Evolutionary conservation across 1,140 invertebrate species (phyloP).

Genomic region (Wiebesia pumilae): DNA sequence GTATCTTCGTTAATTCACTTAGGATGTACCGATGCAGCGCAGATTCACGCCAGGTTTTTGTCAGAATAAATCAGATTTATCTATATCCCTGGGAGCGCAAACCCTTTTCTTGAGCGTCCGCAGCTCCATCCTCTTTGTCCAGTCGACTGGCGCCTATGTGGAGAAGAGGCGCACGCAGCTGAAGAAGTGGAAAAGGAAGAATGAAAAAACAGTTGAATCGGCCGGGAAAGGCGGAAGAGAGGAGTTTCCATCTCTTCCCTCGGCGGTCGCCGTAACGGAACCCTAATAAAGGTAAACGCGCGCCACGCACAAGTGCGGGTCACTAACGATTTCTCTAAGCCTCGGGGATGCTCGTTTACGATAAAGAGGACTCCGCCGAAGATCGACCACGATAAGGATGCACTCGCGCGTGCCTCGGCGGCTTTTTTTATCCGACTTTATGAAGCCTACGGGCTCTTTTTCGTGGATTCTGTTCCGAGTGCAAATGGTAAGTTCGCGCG

Average conservation of each 20-base stretch:
- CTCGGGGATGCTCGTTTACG: constrained; percentile 16
- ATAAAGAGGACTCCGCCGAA: neutral
- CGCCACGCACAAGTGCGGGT: constrained; percentile 3
- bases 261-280: constrained; percentile 59
- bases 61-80: constrained; percentile 34
- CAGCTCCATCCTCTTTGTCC: constrained; percentile 18
- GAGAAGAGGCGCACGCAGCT: neutral
- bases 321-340: constrained; percentile 20
- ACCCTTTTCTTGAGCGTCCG: neutral
- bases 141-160: constrained; percentile 1
- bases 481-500: too few species aligned
- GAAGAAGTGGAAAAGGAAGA: neutral
- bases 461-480: neutral
- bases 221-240: constrained; percentile 62
- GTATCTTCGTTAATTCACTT: constrained; percentile 7
- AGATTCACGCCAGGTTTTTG: neutral
- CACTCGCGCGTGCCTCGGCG: neutral
- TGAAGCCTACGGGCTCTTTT: neutral
- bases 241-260: constrained; percentile 47
- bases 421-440: neutral
- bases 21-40: neutral
- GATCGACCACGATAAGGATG: neutral
- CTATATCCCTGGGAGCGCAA: neutral
- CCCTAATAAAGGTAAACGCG: constrained; percentile 62
- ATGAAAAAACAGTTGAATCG: neutral